Percentiles rank a stretch among this genome's conserved stretches.
Evolutionary conservation across 2,797 vertebrate species (phyloP).

Genomic region (Myripristis jacobus): DNA sequence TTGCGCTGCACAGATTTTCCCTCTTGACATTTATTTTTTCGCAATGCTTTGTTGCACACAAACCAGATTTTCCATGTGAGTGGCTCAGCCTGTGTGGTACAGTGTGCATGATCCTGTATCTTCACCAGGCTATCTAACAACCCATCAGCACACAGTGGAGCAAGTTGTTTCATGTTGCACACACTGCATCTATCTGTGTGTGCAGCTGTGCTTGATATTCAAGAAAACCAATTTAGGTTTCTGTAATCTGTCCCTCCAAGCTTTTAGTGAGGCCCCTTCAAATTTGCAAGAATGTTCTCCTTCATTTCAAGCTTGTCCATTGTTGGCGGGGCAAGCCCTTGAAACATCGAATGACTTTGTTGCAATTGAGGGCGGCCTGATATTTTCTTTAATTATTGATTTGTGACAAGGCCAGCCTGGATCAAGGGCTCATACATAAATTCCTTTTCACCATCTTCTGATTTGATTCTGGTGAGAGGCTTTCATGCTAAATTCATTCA

Average conservation of each 20-base stretch:
- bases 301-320: slow-evolving; percentile 50
- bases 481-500: slow-evolving; percentile 41
- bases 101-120: slow-evolving; percentile 38
- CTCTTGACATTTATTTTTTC: slow-evolving; percentile 62
- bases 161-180: not conserved
- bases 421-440: slow-evolving; percentile 62
- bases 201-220: slow-evolving; percentile 28
- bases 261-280: slow-evolving; percentile 30
- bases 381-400: slow-evolving; percentile 69
- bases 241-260: slow-evolving; percentile 16
- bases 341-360: slow-evolving; percentile 44
- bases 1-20: slow-evolving; percentile 52
- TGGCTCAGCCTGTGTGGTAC: slow-evolving; percentile 35
- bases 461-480: slow-evolving; percentile 39
- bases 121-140: slow-evolving; percentile 18
- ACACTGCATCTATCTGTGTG: slow-evolving; percentile 29
- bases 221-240: slow-evolving; percentile 26
- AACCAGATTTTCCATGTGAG: slow-evolving; percentile 68
- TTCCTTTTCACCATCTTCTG: slow-evolving; percentile 48
- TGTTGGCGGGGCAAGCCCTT: slow-evolving; percentile 38
- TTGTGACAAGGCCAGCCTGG: slow-evolving; percentile 46
- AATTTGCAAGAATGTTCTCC: slow-evolving; percentile 28
- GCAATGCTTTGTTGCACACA: slow-evolving; percentile 62
- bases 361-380: slow-evolving; percentile 41
- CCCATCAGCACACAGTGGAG: not conserved